Base-by-base conservation (phyloP, 2,797 vertebrate genomes). In the Ptychobarbus kaznakovi region DNA sequence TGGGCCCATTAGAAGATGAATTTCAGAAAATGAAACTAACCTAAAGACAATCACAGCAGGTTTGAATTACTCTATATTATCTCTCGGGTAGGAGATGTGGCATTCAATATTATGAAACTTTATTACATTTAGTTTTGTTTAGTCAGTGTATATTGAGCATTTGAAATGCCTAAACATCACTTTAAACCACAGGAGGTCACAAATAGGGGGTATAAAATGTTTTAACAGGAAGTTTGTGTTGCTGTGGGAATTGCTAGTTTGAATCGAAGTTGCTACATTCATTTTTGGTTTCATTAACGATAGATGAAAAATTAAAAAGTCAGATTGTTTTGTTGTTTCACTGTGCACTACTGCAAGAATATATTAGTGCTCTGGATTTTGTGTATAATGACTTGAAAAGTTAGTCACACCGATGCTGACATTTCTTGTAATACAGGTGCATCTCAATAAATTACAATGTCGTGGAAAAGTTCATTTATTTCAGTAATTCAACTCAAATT, bases 11-110 rank as follows among this genome's bases (percentile, higher is more conserved):
- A 25, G 2, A 83, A 46, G 40, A 25, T 35, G 9, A 10, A 82
- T 49, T 35, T 74, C 28, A 35, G 69, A 72, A 82, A 74, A 58
- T n/a, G 9, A 72, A 72, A 58, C n/a, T 58, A 58, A 73, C 68
- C n/a, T 35, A 18, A 63, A 82, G 28, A 74, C 4, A 32, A 46
- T 61, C 80, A 61, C 40, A 82, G 69, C 56, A 74, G 56, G 69
- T 74, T 20, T 35, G 11, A 61, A 42, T n/a, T 40, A 58, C 53
- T 13, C 32, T 38, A 22, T 40, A 58, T 77, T 58, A 77, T 61
- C 75, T 77, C 51, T 15, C 4, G 12, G 22, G 7, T 10, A 77
- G 53, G 35, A 77, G 51, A 40, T 58, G 44, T 20, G 20, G 15
- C 12, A n/a, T 25, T 38, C 18, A 76, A 40, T 76, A 38, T 76